These are phyloP conservation scores for Bibio marci DNA, from an alignment of 2,888 invertebrate genomes.

Conservation along the genomic window DNA sequence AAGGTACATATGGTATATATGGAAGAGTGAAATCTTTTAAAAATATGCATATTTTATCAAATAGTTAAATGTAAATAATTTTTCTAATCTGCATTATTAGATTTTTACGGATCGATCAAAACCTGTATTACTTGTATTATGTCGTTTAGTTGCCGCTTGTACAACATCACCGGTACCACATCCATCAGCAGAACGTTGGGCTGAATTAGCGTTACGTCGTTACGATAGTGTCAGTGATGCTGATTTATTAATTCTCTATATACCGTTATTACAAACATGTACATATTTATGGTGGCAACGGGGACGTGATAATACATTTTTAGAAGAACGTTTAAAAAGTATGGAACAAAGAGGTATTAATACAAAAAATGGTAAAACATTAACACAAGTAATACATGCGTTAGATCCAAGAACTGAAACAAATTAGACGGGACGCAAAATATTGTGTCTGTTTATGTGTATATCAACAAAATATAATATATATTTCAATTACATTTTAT, in stretches of 20 bases:
- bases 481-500: too few species aligned
- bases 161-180: conserved; percentile 34
- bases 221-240: conserved; percentile 56
- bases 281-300: conserved; percentile 47
- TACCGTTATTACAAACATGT: conserved; percentile 49
- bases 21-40: too few species aligned
- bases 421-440: conserved; percentile 12
- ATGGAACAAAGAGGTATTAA: conserved; percentile 49
- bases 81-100: not conserved
- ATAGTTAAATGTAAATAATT: too few species aligned
- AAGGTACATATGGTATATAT: too few species aligned
- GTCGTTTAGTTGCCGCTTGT: conserved; percentile 44
- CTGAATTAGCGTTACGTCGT: conserved; percentile 45
- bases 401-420: conserved; percentile 32
- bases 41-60: too few species aligned
- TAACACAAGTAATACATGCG: conserved; percentile 46
- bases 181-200: conserved; percentile 46
- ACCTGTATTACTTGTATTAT: conserved; percentile 45
- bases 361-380: conserved; percentile 34
- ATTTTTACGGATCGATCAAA: conserved; percentile 50
- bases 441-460: too few species aligned
- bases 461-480: too few species aligned
- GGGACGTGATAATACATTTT: conserved; percentile 40
- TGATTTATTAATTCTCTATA: conserved; percentile 47
- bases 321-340: conserved; percentile 41